Evolutionary conservation across 2,113 vertebrate species (phyloP), one percentile per base, ranked within the genome.

Genomic region (Podarcis muralis): DNA sequence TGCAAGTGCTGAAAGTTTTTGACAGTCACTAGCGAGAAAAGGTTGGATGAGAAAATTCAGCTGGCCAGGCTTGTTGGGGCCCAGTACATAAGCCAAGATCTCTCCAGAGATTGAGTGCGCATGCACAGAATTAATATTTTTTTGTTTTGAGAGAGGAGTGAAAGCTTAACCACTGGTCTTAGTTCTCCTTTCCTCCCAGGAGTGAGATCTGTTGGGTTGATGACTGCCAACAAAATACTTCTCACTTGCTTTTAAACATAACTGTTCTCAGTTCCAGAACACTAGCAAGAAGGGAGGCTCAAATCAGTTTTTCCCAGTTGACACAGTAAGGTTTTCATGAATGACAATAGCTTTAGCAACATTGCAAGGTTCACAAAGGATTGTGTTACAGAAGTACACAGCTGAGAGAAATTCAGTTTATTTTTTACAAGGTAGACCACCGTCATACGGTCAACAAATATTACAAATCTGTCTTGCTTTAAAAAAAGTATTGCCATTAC

Each of bases 401-500:
- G 1, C 0, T 94, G 93, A 95, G 94, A 95, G 95, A 97, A 97
- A 96, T 88, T 92, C 37, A 40, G 78, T 97, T 98, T 97, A 97
- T 97, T 98, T 96, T 95, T 96, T 96, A 97, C 95, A 97, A 96
- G 95, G 95, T 92, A 85, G 62, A 81, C 84, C 94, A 90, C 95
- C 91, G 96, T 86, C 92, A 94, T 92, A 93, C 92, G 94, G 93
- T 97, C 96, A 96, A 96, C 94, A 97, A 97, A 97, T 96, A 96
- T 97, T 96, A 97, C 96, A 97, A 97, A 97, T 97, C 95, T 95
- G 94, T 94, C 90, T 95, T 90, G 91, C 93, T 96, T 95, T 96
- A 96, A 95, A 97, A 81, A 97, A 97, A 97, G 96, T 97, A 97
- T 97, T 97, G 96, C 97, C 95, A 95, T 97, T 95, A 96, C 84